Base-by-base conservation (phyloP, 1,140 invertebrate genomes). In the Brachionus calyciflorus region DNA sequence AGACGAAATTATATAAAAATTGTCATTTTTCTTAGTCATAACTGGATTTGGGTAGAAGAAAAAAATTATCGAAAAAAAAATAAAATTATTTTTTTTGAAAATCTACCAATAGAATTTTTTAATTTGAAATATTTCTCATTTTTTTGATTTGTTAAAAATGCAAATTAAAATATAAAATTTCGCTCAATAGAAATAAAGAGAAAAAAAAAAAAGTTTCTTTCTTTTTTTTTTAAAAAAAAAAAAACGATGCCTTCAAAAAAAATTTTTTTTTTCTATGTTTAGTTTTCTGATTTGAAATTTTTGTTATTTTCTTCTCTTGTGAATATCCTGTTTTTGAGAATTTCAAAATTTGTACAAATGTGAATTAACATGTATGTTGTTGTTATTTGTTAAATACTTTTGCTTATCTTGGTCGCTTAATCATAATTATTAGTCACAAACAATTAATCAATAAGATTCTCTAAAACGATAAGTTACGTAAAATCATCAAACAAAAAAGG, bases 351-450 rank as follows among this genome's bases (percentile, higher is more conserved):
- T 55, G 51, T 24, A 55, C n/a, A 7, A 5, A 28, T 33, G 55
- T 60, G 19, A 30, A 60, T 60, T 17, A n/a, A 10, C 30, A 33
- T 30, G 19, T 60, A 60, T 60, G 30, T 14, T 30, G 14, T 19
- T 28, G 24, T 2, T 44, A 28, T 1, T 55, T n/a, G n/a, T n/a
- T n/a, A n/a, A n/a, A n/a, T n/a, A n/a, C n/a, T n/a, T n/a, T n/a
- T n/a, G 51, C 55, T 65, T 65, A 65, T 65, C 60, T 65, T 21
- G 26, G 26, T 7, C 26, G 55, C 55, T 60, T 14, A 21, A 65
- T 65, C 41, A 21, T 65, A 65, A 65, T 65, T 65, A 65, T 65
- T 65, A 65, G 60, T 65, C 37, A 46, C 60, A 65, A 65, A 65
- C 60, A 65, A 65, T 65, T 65, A 65, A 65, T 65, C 60, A 65